phyloP scores from a whole-genome alignment of 1,140 invertebrate species.

The Drosophila guanche region DNA sequence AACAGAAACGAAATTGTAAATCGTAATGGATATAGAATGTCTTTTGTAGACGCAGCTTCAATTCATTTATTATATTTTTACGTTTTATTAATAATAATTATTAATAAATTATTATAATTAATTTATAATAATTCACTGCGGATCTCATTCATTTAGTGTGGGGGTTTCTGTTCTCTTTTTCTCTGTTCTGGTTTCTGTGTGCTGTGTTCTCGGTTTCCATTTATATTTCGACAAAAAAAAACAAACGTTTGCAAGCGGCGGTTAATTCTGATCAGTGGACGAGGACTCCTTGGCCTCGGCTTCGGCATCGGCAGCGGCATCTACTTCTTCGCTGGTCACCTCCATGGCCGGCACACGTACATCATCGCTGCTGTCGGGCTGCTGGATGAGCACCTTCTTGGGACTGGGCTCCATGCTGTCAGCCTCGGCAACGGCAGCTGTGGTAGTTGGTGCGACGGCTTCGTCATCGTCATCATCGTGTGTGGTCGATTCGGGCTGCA shows the following conservation, averaged over 20 bases:
- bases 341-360: slow-evolving; percentile 16
- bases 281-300: slow-evolving; percentile 56
- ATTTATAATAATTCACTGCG: slow-evolving; percentile 74
- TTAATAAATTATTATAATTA: slow-evolving; percentile 82
- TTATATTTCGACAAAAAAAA: slow-evolving; percentile 43
- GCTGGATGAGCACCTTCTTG: slow-evolving; percentile 65
- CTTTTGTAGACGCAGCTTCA: slow-evolving; percentile 54
- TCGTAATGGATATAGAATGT: slow-evolving; percentile 49
- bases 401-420: slow-evolving; percentile 75
- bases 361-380: slow-evolving; percentile 66
- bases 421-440: slow-evolving; percentile 51
- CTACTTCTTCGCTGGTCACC: slow-evolving; percentile 32
- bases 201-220: slow-evolving; percentile 10
- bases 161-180: slow-evolving; percentile 23
- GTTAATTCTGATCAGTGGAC: slow-evolving; percentile 32
- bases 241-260: slow-evolving; percentile 39
- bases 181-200: background rate
- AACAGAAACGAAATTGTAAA: slow-evolving; percentile 13
- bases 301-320: slow-evolving; percentile 33
- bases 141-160: slow-evolving; percentile 56
- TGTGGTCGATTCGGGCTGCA: slow-evolving; percentile 65
- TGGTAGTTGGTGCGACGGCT: slow-evolving; percentile 7
- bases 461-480: slow-evolving; percentile 69
- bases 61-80: slow-evolving; percentile 73
- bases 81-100: slow-evolving; percentile 71